Base-by-base conservation (phyloP, 2,797 vertebrate species). In the Tapera naevia region DNA sequence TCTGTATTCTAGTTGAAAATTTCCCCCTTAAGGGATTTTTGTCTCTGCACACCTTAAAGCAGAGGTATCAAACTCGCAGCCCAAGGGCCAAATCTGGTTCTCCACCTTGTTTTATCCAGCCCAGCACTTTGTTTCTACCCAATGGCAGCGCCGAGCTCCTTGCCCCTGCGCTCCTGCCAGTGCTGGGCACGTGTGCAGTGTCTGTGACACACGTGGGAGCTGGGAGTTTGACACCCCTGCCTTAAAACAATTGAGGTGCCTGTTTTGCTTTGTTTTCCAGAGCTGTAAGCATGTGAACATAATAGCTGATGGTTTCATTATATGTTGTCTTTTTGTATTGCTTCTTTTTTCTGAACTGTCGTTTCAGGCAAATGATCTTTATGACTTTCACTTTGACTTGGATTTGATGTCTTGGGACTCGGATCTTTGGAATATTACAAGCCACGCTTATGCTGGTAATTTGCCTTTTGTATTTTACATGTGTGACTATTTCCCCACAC, bases 331-430 rank as follows among this genome's bases (percentile, higher is more conserved):
- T 35, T 84, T n/a, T 93, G 12, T 90, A 39, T 86, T 91, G 25
- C 88, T 84, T 54, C n/a, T 80, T 53, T 53, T 93, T 95, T 67
- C 57, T 94, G 27, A 94, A 95, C 73, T 97, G 18, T 96, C 67
- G 43, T 86, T 89, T 91, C 94, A 99, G 99, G 97, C 96, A 61
- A 97, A 80, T 60, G 98, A 97, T 70, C 98, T 97, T 94, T 97
- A 92, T 92, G 98, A 98, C 91, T 97, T 99, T 89, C 98, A 98
- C 93, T 99, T 99, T 95, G 99, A 99, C 95, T 97, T 99, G 58
- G 98, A 98, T 96, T 98, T 99, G 93, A 97, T 98, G 91, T 95
- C 96, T 10, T 99, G 99, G 99, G 98, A 98, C 84, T 96, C 97
- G 0, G 98, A 97, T 85, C 80, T 96, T 48, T 98, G 97, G 97